These are phyloP conservation scores for Adelognathus sp. DNA, from an alignment of 2,888 invertebrate species.

Conservation along the genomic window DNA sequence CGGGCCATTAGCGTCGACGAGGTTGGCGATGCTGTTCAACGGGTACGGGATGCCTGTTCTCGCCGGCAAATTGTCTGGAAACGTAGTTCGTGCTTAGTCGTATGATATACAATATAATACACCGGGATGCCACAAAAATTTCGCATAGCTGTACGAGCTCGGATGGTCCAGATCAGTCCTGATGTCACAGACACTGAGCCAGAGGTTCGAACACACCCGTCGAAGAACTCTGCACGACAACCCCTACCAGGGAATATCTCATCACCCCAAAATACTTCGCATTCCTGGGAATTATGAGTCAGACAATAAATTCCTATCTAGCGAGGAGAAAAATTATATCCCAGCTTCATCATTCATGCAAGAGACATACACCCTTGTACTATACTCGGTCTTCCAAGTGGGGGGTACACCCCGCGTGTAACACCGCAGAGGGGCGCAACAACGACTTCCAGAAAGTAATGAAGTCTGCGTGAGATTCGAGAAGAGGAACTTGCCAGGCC, in stretches of 20 bases:
- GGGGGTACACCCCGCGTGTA: not conserved
- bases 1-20: constrained; percentile 67
- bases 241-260: not conserved
- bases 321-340: not conserved
- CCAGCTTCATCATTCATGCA: not conserved
- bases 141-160: not conserved
- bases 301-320: not conserved
- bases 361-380: not conserved
- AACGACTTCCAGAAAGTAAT: not conserved
- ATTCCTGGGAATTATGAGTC: not conserved
- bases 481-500: not conserved
- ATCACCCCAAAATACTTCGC: constrained; percentile 2
- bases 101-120: not conserved
- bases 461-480: not conserved
- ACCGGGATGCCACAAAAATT: not conserved
- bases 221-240: not conserved
- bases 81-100: constrained; percentile 14
- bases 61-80: constrained; percentile 55
- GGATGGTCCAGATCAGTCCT: not conserved
- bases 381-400: not conserved
- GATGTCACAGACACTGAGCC: not conserved
- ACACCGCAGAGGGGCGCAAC: not conserved
- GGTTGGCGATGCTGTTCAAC: constrained; percentile 30
- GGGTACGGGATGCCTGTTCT: constrained; percentile 26
- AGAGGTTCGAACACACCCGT: not conserved